Evolutionary conservation across 2,888 invertebrate species (phyloP).

Genomic region (Polyploca ridens): DNA sequence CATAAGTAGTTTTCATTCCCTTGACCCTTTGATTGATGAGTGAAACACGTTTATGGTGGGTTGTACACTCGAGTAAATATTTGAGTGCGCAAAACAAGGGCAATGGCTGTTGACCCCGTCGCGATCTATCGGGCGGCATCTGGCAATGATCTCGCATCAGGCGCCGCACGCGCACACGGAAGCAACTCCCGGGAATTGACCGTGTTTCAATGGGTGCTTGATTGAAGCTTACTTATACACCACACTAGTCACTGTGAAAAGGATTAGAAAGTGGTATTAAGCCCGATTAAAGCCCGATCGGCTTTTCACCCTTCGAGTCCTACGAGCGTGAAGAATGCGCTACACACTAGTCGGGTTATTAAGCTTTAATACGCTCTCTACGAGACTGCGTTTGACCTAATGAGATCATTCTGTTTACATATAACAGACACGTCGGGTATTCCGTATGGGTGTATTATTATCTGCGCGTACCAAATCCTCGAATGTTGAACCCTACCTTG

Average conservation of each 20-base stretch:
- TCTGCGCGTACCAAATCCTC: constrained; percentile 73
- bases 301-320: constrained; percentile 45
- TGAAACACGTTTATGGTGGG: constrained; percentile 44
- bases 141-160: constrained; percentile 78
- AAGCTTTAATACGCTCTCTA: constrained; percentile 35
- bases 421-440: constrained; percentile 68
- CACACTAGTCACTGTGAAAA: constrained; percentile 52
- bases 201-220: constrained; percentile 75
- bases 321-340: constrained; percentile 27
- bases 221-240: constrained; percentile 55
- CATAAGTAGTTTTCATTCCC: constrained; percentile 46
- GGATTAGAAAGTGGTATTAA: constrained; percentile 66
- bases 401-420: constrained; percentile 68
- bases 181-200: constrained; percentile 72
- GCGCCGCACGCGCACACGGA: constrained; percentile 73
- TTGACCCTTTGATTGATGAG: constrained; percentile 56
- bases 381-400: constrained; percentile 62
- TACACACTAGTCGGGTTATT: constrained; percentile 27
- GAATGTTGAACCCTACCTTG: constrained; percentile 84
- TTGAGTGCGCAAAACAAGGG: constrained; percentile 80
- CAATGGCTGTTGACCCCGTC: constrained; percentile 83
- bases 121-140: constrained; percentile 78
- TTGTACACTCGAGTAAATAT: constrained; percentile 61
- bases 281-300: constrained; percentile 41
- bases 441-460: constrained; percentile 70